Evolutionary conservation across 2,888 invertebrate species (phyloP), one percentile per base, ranked within the genome.

Genomic region (Apotomis turbidana): DNA sequence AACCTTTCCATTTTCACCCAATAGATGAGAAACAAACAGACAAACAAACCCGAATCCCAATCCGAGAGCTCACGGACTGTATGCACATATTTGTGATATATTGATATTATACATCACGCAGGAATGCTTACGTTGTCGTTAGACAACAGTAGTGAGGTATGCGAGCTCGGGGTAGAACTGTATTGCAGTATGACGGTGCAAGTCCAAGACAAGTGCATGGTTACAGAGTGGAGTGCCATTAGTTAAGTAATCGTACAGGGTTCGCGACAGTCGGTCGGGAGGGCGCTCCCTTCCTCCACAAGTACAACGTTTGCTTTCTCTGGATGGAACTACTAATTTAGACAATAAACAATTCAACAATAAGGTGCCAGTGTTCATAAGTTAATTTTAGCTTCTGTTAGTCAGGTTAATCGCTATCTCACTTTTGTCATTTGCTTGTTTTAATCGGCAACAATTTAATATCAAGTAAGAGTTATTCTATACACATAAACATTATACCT

Each of bases 311-410:
- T 70, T 61, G 68, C 72, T 74, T 57, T 54, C 15, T 77, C 41
- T 66, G 38, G 68, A 59, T 66, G 61, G 58, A 63, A 73, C 71
- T 71, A 70, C 76, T 72, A 78, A 75, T 69, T 79, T 79, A 81
- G 82, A 87, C 83, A 85, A 83, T 87, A 87, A 86, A 81, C 78
- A 78, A 80, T 84, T 81, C 76, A 77, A 77, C 76, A 75, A 79
- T 76, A 82, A 84, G 86, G 87, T 90, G 90, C 87, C 89, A 87
- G 87, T 87, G 89, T 86, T 87, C 78, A 83, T 83, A 81, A 80
- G 80, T 76, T 75, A 80, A 80, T 76, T 76, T 77, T 80, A 80
- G 77, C 79, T 78, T 79, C 79, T 75, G 74, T 81, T 80, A 82
- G 75, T 80, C 76, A 74, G 73, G 79, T 81, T 78, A 79, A 82